Percentiles rank a stretch among this genome's conserved stretches.
Conservation (phyloP, 2,888 invertebrate genomes). For the Idaea straminata region DNA sequence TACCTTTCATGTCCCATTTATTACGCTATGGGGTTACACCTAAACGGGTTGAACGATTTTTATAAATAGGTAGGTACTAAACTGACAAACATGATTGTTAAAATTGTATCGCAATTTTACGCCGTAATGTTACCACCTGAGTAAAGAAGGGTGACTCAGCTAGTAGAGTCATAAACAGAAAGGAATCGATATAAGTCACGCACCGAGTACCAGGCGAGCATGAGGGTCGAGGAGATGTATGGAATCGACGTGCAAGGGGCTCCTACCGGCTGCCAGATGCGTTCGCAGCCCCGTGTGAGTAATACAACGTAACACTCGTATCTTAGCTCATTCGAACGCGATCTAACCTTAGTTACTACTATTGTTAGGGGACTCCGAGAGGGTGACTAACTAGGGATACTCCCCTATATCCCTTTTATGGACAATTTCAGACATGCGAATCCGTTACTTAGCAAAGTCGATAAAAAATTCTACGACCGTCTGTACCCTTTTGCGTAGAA, state of each 20-base stretch:
- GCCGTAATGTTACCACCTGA: not conserved
- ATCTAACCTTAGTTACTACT: constrained; percentile 28
- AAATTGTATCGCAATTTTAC: not conserved
- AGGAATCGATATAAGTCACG: constrained; percentile 11
- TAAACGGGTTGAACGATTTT: not conserved
- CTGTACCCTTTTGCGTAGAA: constrained; percentile 14
- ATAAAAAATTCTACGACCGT: constrained; percentile 19
- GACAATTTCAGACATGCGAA: constrained; percentile 22
- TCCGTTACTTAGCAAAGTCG: constrained; percentile 18
- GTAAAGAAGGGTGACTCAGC: not conserved
- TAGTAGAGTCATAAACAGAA: not conserved
- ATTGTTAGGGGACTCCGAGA: constrained; percentile 25
- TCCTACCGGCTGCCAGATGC: constrained; percentile 24
- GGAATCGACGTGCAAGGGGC: constrained; percentile 16
- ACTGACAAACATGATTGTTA: not conserved
- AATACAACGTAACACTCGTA: constrained; percentile 13
- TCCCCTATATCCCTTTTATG: constrained; percentile 20
- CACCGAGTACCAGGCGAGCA: constrained; percentile 24
- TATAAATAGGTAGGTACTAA: not conserved
- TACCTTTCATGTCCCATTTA: not conserved
- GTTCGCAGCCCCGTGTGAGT: constrained; percentile 19
- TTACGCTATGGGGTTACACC: not conserved
- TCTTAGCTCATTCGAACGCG: constrained; percentile 26
- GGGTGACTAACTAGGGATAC: constrained; percentile 19
- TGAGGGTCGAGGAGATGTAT: constrained; percentile 22